These are phyloP conservation scores for Enteromius argenteus DNA, from an alignment of 2,797 vertebrate genomes.

Conservation along the genomic window DNA sequence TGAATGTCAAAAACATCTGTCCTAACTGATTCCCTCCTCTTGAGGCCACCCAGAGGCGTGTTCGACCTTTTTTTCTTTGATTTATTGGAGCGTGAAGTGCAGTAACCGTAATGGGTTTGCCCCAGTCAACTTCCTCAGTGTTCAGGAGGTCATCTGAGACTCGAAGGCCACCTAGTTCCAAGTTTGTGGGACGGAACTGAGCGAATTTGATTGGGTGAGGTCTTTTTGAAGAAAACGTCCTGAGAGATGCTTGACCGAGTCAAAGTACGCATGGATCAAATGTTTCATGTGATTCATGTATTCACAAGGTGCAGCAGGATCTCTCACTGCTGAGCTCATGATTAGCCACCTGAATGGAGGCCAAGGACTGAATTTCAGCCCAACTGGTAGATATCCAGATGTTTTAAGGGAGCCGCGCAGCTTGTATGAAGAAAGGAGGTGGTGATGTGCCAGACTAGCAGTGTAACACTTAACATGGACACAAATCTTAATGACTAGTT, in stretches of 20 bases:
- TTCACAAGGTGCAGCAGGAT: constrained; percentile 45
- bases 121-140: constrained; percentile 60
- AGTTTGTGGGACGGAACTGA: constrained; percentile 53
- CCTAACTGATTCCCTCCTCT: constrained; percentile 54
- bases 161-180: constrained; percentile 46
- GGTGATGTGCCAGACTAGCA: constrained; percentile 18
- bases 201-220: not conserved
- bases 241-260: constrained; percentile 35
- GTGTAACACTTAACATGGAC: constrained; percentile 6
- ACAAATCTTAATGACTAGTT: constrained; percentile 52
- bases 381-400: constrained; percentile 42
- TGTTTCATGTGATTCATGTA: constrained; percentile 41
- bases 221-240: constrained; percentile 34
- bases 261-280: constrained; percentile 51
- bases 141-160: constrained; percentile 60
- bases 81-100: constrained; percentile 60
- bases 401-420: constrained; percentile 19
- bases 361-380: constrained; percentile 35
- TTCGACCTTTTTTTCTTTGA: constrained; percentile 48
- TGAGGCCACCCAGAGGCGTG: constrained; percentile 47
- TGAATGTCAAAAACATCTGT: constrained; percentile 75
- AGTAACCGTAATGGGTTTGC: constrained; percentile 66
- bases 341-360: constrained; percentile 37
- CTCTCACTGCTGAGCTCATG: constrained; percentile 35
- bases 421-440: not conserved